Base-by-base conservation (phyloP, 2,113 vertebrate species). In the Oncorhynchus mykiss region DNA sequence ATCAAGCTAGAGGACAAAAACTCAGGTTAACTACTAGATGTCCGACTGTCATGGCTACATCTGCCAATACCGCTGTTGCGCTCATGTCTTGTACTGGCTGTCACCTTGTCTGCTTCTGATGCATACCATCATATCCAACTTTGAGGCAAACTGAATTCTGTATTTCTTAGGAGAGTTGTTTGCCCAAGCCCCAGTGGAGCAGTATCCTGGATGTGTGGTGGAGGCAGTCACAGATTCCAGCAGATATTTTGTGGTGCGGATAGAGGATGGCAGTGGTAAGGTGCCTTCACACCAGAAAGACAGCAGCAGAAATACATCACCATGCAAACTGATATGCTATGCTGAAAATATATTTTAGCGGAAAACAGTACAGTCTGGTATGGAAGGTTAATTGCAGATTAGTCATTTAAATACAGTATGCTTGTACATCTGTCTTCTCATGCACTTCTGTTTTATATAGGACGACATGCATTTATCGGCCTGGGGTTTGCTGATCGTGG, bases 221-320 rank as follows among this genome's bases (percentile, higher is more conserved):
- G 98, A 99, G 87, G 81, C 93, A 0, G 98, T 99, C 69, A 94
- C 93, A 0, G 98, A 99, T 79, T 99, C 98, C 81, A 99, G 98
- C 91, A 89, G 98, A 74, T 99, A 99, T 4, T 99, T 99, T 1
- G 97, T 99, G 0, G 77, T 99, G 80, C 93, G 95, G 60, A 90
- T 99, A 0, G 95, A 99, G 29, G 97, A 99, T 0, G 98, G 92
- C 64, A 97, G 93, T 0, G 97, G 98, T 96, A 79, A 90, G 91
- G 67, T 1, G 22, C 70, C 82, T 14, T 51, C 14, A 51, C 49
- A 51, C 18, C 7, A 65, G 18, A 64, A 31, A n/a, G 24, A n/a
- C 31, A 51, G 12, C 39, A 39, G 39, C 1, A 49, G 8, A 5
- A 20, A 54, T 71, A 1, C 22, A 71, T 27, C 48, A 71, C 18